Evolutionary conservation across 2,888 invertebrate genomes (phyloP).

Genomic region (Tetheella fluctuosa): DNA sequence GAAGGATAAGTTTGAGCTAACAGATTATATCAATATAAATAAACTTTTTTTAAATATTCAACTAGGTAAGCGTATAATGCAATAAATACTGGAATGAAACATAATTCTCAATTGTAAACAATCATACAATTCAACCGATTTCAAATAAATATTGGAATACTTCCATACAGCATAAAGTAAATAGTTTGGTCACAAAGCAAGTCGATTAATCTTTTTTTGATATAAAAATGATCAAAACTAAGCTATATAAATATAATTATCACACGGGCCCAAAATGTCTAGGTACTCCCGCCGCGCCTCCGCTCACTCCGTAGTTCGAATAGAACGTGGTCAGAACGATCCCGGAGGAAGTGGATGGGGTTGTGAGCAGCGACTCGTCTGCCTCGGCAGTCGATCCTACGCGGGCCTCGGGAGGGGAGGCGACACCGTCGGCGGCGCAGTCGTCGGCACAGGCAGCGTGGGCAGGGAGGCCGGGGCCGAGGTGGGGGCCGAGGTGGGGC

Average conservation of each 20-base stretch:
- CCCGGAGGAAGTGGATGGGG: neutral
- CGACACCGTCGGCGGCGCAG: constrained; percentile 15
- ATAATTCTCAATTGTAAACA: constrained; percentile 19
- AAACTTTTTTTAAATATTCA: neutral
- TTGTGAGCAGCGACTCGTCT: neutral
- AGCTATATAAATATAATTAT: constrained; percentile 10
- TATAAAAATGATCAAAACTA: constrained; percentile 9
- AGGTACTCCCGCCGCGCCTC: neutral
- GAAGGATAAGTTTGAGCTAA: constrained; percentile 47
- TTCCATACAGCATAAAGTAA: neutral
- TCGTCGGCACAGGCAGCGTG: constrained; percentile 17
- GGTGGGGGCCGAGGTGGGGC: constrained; percentile 23
- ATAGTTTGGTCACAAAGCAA: neutral
- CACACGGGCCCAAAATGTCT: neutral
- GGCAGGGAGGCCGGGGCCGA: constrained; percentile 16
- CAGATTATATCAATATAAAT: constrained; percentile 23
- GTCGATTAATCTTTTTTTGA: neutral
- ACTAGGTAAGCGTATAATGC: constrained; percentile 37
- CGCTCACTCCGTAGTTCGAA: neutral
- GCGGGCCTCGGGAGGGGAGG: constrained; percentile 22
- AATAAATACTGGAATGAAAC: constrained; percentile 43
- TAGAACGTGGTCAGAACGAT: neutral
- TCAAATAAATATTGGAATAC: neutral
- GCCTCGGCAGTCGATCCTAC: neutral
- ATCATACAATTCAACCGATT: constrained; percentile 11